Conservation (phyloP, 2,113 vertebrate species). For the Hippocampus comes region DNA sequence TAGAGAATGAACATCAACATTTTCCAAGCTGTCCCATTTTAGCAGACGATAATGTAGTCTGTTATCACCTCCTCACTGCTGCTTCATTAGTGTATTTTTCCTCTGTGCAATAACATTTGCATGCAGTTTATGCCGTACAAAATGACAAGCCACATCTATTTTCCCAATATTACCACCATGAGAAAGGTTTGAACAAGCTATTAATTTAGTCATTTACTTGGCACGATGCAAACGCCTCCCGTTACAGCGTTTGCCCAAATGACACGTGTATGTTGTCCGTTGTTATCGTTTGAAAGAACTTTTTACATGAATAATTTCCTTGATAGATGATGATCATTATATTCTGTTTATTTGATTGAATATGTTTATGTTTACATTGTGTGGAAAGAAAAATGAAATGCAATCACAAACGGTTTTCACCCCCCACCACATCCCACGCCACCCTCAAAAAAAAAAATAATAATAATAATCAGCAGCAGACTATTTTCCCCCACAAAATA, state of each 20-base stretch:
- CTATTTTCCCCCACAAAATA: constrained; percentile 35
- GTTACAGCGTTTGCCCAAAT: neutral
- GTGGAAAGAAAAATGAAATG: neutral
- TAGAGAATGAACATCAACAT: neutral
- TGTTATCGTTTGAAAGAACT: constrained; percentile 14
- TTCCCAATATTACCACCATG: neutral
- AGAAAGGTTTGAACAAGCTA: neutral
- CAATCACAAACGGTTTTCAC: constrained; percentile 33
- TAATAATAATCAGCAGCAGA: constrained; percentile 37
- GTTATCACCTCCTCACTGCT: neutral
- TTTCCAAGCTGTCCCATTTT: neutral
- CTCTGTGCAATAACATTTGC: neutral
- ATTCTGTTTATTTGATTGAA: constrained; percentile 5
- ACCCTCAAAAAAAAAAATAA: neutral
- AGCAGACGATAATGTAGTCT: neutral
- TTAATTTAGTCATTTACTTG: neutral
- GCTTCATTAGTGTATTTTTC: neutral
- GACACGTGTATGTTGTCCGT: neutral
- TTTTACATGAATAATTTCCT: constrained; percentile 19
- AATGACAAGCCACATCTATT: neutral
- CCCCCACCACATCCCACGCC: neutral
- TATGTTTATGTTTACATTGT: constrained; percentile 1
- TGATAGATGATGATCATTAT: neutral
- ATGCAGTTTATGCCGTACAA: neutral
- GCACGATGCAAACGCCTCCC: neutral